Percentiles rank a stretch among this genome's conserved stretches.
Conservation (phyloP, 1,140 invertebrate genomes). For the Lepidurus apus region DNA sequence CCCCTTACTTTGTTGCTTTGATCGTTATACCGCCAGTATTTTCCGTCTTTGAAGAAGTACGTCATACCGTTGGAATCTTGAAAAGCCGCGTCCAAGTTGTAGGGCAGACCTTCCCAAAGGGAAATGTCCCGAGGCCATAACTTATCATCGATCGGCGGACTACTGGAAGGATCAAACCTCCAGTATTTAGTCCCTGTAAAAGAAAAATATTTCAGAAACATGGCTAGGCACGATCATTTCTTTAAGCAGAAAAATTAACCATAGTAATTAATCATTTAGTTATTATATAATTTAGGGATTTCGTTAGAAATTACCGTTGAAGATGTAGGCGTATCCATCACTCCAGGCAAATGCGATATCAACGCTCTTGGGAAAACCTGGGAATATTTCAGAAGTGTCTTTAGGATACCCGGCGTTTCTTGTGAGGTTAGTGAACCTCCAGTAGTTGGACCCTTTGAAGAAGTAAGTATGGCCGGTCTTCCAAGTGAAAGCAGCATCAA, state of each 20-base stretch:
- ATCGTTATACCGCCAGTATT: constrained; percentile 92
- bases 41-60: constrained; percentile 88
- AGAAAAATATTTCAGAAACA: not conserved
- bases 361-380: constrained; percentile 83
- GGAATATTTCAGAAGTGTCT: constrained; percentile 80
- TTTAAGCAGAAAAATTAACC: constrained; percentile 20
- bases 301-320: constrained; percentile 58
- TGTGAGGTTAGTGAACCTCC: constrained; percentile 77
- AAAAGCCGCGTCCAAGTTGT: constrained; percentile 80
- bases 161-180: constrained; percentile 80
- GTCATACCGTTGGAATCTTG: constrained; percentile 90
- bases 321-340: constrained; percentile 94
- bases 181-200: constrained; percentile 72
- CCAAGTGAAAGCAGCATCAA: constrained; percentile 85
- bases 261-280: not conserved
- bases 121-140: constrained; percentile 77
- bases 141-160: constrained; percentile 74
- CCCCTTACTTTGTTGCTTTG: constrained; percentile 74
- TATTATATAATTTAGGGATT: not conserved
- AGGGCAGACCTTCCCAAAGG: constrained; percentile 85
- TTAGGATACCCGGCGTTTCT: constrained; percentile 86
- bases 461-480: constrained; percentile 88
- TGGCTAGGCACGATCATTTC: not conserved
- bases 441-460: constrained; percentile 74
- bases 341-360: constrained; percentile 92